These are phyloP conservation scores for Theretra japonica DNA, from an alignment of 2,888 invertebrate species.

Conservation along the genomic window DNA sequence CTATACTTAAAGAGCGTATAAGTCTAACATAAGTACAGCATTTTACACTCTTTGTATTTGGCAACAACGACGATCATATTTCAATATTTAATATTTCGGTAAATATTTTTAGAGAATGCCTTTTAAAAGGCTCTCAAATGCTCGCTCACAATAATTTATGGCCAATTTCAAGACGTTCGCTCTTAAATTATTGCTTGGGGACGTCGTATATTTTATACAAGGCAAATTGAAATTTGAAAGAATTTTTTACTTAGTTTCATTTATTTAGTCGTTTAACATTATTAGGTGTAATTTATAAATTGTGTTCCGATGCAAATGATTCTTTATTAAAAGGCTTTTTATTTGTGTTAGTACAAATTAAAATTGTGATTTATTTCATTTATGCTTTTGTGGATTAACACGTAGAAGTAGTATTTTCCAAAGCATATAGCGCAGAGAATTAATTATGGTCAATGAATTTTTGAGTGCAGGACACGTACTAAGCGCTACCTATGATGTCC, in stretches of 20 bases:
- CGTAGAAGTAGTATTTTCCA: no score
- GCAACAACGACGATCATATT: slow-evolving; percentile 16
- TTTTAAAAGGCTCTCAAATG: slow-evolving; percentile 33
- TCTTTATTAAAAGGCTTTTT: neutral
- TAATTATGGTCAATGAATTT: no score
- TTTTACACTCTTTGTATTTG: slow-evolving; percentile 21
- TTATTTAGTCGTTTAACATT: slow-evolving; percentile 9
- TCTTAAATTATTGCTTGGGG: slow-evolving; percentile 43
- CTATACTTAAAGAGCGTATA: neutral
- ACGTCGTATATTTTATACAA: slow-evolving; percentile 37
- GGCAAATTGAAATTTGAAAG: slow-evolving; percentile 44
- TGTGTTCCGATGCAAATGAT: neutral
- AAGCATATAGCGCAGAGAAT: no score
- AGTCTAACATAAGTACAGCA: neutral
- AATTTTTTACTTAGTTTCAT: slow-evolving; percentile 35
- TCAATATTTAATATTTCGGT: slow-evolving; percentile 29
- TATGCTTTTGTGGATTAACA: no score
- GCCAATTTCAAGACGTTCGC: slow-evolving; percentile 46
- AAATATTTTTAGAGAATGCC: slow-evolving; percentile 24
- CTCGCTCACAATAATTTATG: slow-evolving; percentile 43
- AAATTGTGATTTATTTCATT: no score
- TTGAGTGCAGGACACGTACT: no score
- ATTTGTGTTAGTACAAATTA: no score
- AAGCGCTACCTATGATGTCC: no score
- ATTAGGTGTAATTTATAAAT: slow-evolving; percentile 9